Evolutionary conservation across 1,140 invertebrate species (phyloP), one percentile per base, ranked within the genome.

Genomic region (Sogatella furcifera): DNA sequence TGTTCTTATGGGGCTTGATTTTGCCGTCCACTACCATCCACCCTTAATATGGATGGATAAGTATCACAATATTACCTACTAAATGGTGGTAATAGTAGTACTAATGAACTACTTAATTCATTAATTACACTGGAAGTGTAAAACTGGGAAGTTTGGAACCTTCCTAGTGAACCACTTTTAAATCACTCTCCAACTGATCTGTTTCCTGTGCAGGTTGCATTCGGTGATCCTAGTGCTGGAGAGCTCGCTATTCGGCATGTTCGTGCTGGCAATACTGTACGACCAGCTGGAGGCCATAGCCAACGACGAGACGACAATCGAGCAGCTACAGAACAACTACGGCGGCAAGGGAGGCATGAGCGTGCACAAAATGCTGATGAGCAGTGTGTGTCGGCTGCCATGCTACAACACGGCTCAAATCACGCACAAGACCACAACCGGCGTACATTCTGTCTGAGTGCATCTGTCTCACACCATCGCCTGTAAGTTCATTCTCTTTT

Each of bases 271-370:
- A 46, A 94, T 95, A 64, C 82, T 92, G 65, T 85, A 90, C 70
- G 92, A 95, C 78, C 92, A 95, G 76, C 81, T 94, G 64, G 82
- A 86, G 71, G 88, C 90, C 14, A 91, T 95, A 63, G 77, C 90
- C 46, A 82, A 80, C 59, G 89, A 92, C 68, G 88, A 91, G 72
- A 92, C 89, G 17, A 83, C 84, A 5, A 81, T 93, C 13, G 90
- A 95, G 76, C 84, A 88, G 67, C 71, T 84, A 62, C 86, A 90
- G 74, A 57, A 57, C 19, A 43, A 15, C n/a, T 52, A 61, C 42
- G 61, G 60, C 52, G 28, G 61, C 15, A 59, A 61, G 55, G 31
- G 61, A n/a, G 58, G 61, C 22, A 22, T 64, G 54, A 60, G 63
- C 2, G 41, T 63, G 17, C 65, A 66, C 38, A 66, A 66, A 44